Base-by-base conservation (phyloP, 2,113 vertebrate genomes). In the Pseudonaja textilis region DNA sequence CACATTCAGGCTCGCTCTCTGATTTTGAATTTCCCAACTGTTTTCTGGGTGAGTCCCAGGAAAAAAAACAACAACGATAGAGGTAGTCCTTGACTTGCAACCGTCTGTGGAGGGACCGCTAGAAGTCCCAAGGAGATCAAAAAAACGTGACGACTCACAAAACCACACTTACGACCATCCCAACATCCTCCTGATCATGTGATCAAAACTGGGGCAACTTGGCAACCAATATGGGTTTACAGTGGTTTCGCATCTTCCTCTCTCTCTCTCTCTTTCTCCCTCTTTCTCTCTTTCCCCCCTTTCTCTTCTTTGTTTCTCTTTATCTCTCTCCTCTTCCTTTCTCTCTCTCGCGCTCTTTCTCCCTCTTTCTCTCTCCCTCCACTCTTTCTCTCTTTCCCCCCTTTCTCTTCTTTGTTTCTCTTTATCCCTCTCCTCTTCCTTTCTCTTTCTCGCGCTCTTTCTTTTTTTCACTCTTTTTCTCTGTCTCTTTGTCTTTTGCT, bases 371-470 rank as follows among this genome's bases (percentile, higher is more conserved):
- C 5, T 23, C 5, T 22, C n/a, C n/a, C n/a, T n/a, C n/a, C n/a
- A n/a, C 14, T 55, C 20, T 57, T 6, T 20, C 22, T 57, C 56
- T 23, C 22, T 57, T 57, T 23, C 22, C 16, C 56, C n/a, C 3
- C 56, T 57, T 2, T 22, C 56, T 57, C 23, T 25, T 8, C 42
- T 42, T 42, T 9, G 22, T 25, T 8, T 23, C 57, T 7, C 57
- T 59, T 2, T 59, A 0, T 59, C 23, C 26, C 23, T 59, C 23
- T 9, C 57, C 57, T 59, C 23, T 23, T 5, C 1, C 56, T 25
- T 3, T 25, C 8, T 26, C 23, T 25, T 0, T 8, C 23, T 59
- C 23, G 9, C 0, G 9, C 23, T 3, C 23, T 9, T 1, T 59
- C 8, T 25, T 5, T 22, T 1, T 56, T 9, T 59, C 56, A 23